A percentile compares a stretch with the other conserved stretches of the same genome.
Evolutionary conservation across 2,113 vertebrate genomes (phyloP).

Genomic region (Petromus typicus): DNA sequence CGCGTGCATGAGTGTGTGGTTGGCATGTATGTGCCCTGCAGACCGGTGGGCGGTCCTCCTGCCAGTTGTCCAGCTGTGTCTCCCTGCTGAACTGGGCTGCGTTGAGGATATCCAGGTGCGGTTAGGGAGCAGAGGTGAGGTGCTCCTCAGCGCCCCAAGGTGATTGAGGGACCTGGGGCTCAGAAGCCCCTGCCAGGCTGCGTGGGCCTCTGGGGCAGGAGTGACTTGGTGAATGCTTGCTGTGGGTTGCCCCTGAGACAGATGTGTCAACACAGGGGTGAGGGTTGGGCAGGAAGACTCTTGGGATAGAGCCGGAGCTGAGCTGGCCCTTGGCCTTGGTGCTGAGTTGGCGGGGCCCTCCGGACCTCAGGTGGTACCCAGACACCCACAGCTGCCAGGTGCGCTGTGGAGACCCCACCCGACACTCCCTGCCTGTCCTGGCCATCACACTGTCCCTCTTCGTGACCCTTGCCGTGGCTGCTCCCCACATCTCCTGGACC

Average conservation of each 20-base stretch:
- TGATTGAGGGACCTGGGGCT: not conserved
- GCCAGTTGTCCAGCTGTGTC: accelerated
- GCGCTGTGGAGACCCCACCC: too few species aligned
- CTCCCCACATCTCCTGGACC: not conserved
- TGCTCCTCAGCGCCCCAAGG: not conserved
- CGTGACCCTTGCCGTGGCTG: too few species aligned
- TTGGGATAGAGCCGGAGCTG: not conserved
- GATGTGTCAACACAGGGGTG: too few species aligned
- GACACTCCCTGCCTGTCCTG: not conserved
- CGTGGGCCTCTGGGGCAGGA: not conserved
- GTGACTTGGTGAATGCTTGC: too few species aligned
- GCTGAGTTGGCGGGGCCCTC: not conserved
- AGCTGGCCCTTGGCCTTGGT: not conserved
- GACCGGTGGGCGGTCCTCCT: not conserved
- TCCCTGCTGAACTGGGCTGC: not conserved
- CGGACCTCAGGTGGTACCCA: too few species aligned
- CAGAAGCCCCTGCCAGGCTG: not conserved
- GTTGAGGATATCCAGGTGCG: not conserved
- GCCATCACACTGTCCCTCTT: not conserved
- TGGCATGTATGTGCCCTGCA: accelerated
- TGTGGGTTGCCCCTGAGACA: not conserved
- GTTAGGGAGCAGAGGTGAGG: not conserved
- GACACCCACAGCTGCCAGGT: too few species aligned
- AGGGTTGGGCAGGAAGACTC: not conserved
- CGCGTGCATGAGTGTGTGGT: too few species aligned